Evolutionary conservation across 2,888 invertebrate genomes (phyloP).

Genomic region (Augiades crinisus): DNA sequence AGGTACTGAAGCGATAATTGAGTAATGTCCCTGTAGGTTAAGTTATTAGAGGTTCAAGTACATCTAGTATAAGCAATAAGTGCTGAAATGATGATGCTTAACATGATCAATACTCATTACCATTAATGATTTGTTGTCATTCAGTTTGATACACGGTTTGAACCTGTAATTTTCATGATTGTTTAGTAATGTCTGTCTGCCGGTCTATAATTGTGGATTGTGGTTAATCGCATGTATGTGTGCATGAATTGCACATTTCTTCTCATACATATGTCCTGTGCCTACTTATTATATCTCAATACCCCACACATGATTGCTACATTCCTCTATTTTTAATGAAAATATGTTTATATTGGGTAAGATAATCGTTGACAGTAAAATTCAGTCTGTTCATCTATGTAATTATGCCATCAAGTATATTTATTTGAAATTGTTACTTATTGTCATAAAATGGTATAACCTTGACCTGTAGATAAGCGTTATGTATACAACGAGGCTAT

Average conservation of each 20-base stretch:
- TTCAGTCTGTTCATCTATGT: too few species aligned
- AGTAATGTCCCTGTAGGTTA: conserved; percentile 16
- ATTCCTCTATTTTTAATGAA: too few species aligned
- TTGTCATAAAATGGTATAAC: neutral
- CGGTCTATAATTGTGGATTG: conserved; percentile 50
- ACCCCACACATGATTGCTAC: too few species aligned
- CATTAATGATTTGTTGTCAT: conserved; percentile 34
- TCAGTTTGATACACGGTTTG: conserved; percentile 39
- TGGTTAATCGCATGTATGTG: conserved; percentile 40
- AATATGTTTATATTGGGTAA: too few species aligned
- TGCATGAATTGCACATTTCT: conserved; percentile 1
- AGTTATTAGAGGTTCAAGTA: conserved; percentile 46
- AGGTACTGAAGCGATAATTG: conserved; percentile 1
- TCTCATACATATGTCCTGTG: neutral
- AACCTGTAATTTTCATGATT: conserved; percentile 33
- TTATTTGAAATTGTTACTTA: neutral
- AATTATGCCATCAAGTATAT: too few species aligned
- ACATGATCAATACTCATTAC: conserved; percentile 75
- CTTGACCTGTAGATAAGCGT: conserved; percentile 10
- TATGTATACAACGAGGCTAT: conserved; percentile 1
- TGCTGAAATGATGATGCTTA: conserved; percentile 63
- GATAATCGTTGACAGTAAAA: too few species aligned
- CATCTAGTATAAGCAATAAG: conserved; percentile 55
- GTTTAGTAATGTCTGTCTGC: conserved; percentile 35
- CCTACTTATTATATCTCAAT: too few species aligned